Conservation (phyloP, 2,113 vertebrate genomes). For the Rhinopomastus cyanomelas region DNA sequence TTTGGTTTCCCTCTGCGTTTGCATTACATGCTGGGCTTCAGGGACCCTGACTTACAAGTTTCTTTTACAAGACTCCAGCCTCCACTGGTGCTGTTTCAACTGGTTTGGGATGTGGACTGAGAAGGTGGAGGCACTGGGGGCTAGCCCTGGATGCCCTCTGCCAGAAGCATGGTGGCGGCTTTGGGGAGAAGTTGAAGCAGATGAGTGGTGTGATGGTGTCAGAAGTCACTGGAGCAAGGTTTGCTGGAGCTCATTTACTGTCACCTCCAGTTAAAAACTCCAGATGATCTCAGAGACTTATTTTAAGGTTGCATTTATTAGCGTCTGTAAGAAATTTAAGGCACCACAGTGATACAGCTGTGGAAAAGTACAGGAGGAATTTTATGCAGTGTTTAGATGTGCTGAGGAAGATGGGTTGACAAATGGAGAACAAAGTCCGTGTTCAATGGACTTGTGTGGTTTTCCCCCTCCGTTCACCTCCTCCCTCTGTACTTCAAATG, state of each 20-base stretch:
- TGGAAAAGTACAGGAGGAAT: constrained; percentile 6
- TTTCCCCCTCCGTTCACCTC: background rate
- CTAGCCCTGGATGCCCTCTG: background rate
- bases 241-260: background rate
- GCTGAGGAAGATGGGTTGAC: background rate
- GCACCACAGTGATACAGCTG: background rate
- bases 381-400: background rate
- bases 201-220: background rate
- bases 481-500: background rate
- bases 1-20: background rate
- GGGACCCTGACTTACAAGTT: background rate
- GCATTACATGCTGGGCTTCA: fast-evolving
- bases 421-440: background rate
- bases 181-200: background rate
- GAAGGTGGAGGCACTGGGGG: background rate
- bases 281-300: background rate
- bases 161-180: background rate
- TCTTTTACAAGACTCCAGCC: background rate
- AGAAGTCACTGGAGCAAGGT: background rate
- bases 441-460: background rate
- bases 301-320: constrained; percentile 1
- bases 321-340: background rate
- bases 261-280: background rate
- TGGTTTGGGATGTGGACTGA: background rate
- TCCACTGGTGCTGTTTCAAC: fast-evolving